Evolutionary conservation across 2,113 vertebrate species (phyloP), one percentile per base, ranked within the genome.

Genomic region (Gulo gulo): DNA sequence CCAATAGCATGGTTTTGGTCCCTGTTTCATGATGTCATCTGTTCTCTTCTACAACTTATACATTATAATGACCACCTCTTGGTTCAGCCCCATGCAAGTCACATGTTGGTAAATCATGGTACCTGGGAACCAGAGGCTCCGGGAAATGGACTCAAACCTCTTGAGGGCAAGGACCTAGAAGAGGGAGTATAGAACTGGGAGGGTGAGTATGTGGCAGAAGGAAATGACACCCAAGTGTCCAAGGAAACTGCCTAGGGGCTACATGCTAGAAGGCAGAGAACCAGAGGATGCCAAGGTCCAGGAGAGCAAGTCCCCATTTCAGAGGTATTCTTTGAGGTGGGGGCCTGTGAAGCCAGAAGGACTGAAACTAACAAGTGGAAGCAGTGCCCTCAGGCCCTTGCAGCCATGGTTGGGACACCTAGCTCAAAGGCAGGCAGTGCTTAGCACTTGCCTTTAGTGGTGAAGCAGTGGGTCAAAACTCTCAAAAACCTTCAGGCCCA

Each of bases 111-210:
- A 52, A 52, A 16, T 52, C 52, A 52, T 52, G 52, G 52, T 52
- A 52, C 15, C 52, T 52, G 52, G 52, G 52, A 52, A 52, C 52
- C 15, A 52, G 52, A 5, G 52, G 52, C 15, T 52, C 52, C 15
- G 15, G 52, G 52, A 52, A 52, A 52, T 16, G n/a, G 65, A 13
- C 6, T 13, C 5, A 59, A 20, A 7, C 11, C 47, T 26, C 26
- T 6, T 1, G 1, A 47, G 52, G 65, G 39, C 0, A 2, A 73
- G 24, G 45, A 65, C 15, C 14, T 0, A 0, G 42, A 2, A 83
- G 61, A 71, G 34, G 23, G 13, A 55, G 36, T 16, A 1, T 23
- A 31, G 16, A 84, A 23, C 12, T 67, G 61, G 63, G 50, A 65
- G 20, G 24, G 52, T 52, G 52, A 52, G 15, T 52, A 52, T 16